Evolutionary conservation across 2,888 invertebrate genomes (phyloP).

Genomic region (Tenthredo notha): DNA sequence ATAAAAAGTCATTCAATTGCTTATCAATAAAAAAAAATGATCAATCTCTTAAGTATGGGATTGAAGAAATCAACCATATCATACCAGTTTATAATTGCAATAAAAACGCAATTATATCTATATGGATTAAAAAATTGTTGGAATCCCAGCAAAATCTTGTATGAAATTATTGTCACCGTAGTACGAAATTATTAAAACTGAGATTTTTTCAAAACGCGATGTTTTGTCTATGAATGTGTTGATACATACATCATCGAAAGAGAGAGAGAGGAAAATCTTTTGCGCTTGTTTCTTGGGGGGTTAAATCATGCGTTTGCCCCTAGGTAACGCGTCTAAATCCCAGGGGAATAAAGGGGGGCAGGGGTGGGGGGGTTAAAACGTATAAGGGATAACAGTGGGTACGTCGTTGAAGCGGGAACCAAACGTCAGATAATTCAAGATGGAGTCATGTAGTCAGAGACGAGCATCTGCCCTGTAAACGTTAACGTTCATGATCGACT

Average conservation of each 20-base stretch:
- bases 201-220: background rate
- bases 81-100: too few species aligned
- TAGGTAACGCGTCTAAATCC: slow-evolving; percentile 19
- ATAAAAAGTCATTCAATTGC: background rate
- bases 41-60: background rate
- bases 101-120: background rate
- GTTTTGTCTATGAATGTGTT: background rate
- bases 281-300: background rate
- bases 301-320: background rate
- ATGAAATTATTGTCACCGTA: background rate
- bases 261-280: background rate
- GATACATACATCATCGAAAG: background rate
- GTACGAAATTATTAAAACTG: background rate
- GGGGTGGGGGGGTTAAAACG: slow-evolving; percentile 1
- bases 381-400: slow-evolving; percentile 32
- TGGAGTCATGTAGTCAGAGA: slow-evolving; percentile 76
- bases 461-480: slow-evolving; percentile 66
- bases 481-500: slow-evolving; percentile 29
- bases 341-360: slow-evolving; percentile 22
- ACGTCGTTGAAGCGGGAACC: slow-evolving; percentile 60
- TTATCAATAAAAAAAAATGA: background rate
- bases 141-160: background rate
- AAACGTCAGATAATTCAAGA: slow-evolving; percentile 74
- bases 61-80: background rate
- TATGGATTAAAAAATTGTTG: background rate